Conservation (phyloP, 2,797 vertebrate genomes). For the Cuniculus paca region DNA sequence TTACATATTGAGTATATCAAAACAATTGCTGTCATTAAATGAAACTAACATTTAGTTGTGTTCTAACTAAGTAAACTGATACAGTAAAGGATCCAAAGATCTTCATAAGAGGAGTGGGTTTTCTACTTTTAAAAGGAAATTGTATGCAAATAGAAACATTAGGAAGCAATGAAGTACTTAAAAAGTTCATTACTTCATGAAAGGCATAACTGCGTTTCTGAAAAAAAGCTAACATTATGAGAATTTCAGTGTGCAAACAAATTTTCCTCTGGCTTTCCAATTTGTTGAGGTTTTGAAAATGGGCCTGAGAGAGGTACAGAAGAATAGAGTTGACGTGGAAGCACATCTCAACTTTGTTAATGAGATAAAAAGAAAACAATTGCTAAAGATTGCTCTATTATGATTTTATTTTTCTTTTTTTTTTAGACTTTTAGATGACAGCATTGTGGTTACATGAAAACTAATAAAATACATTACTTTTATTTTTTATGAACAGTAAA, state of each 20-base stretch:
- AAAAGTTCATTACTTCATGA: background rate
- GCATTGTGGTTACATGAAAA: conserved; percentile 3
- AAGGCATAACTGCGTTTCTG: background rate
- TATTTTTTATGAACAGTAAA: conserved; percentile 66
- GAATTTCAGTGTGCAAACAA: conserved; percentile 2
- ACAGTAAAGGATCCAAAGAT: background rate
- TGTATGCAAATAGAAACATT: conserved; percentile 47
- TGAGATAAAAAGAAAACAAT: conserved; percentile 11
- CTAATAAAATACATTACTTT: conserved; percentile 61
- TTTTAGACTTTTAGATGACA: conserved; percentile 57
- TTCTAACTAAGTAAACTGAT: conserved; percentile 49
- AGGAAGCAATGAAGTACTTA: conserved; percentile 37
- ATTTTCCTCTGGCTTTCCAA: conserved; percentile 18
- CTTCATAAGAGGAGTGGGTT: background rate
- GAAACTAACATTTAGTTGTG: conserved; percentile 21
- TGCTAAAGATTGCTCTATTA: background rate
- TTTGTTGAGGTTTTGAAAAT: conserved; percentile 51
- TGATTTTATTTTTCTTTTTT: conserved; percentile 21
- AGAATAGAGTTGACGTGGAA: background rate
- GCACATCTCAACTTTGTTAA: background rate
- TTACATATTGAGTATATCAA: background rate
- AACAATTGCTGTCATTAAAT: conserved; percentile 55
- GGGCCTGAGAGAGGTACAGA: background rate
- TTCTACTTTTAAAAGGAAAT: background rate
- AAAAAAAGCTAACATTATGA: background rate